phyloP scores from a whole-genome alignment of 2,113 vertebrate genomes.

The Isurus oxyrinchus region DNA sequence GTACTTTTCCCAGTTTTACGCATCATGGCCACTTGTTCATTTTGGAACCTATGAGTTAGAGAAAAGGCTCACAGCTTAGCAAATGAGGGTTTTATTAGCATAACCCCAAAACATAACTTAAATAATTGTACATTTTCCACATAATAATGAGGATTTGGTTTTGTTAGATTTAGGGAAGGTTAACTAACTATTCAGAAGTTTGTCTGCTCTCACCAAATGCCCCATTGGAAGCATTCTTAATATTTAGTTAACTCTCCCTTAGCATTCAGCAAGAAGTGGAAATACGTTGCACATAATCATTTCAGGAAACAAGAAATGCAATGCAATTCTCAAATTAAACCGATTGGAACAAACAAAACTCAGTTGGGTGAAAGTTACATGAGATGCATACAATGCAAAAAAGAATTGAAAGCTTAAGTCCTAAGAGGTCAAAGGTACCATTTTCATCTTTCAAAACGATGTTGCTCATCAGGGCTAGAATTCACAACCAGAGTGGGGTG shows the following conservation, averaged over 20 bases:
- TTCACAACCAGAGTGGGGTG: neutral
- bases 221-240: neutral
- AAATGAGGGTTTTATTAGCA: constrained; percentile 5
- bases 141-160: neutral
- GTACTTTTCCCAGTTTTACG: constrained; percentile 71
- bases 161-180: neutral
- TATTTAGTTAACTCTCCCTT: neutral
- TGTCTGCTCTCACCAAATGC: neutral
- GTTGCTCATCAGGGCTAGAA: neutral
- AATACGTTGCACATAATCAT: neutral
- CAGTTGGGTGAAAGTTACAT: neutral
- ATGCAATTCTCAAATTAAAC: neutral
- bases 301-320: neutral
- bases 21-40: constrained; percentile 66
- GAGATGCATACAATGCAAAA: neutral
- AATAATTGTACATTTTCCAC: neutral
- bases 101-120: neutral
- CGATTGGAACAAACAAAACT: neutral
- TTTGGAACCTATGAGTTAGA: constrained; percentile 62
- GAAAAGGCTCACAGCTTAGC: constrained; percentile 27
- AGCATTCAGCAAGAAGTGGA: neutral
- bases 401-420: neutral
- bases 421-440: neutral
- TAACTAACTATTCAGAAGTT: neutral
- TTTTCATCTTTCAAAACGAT: neutral